phyloP scores from a whole-genome alignment of 1,140 invertebrate species.

The Neodiprion fabricii region DNA sequence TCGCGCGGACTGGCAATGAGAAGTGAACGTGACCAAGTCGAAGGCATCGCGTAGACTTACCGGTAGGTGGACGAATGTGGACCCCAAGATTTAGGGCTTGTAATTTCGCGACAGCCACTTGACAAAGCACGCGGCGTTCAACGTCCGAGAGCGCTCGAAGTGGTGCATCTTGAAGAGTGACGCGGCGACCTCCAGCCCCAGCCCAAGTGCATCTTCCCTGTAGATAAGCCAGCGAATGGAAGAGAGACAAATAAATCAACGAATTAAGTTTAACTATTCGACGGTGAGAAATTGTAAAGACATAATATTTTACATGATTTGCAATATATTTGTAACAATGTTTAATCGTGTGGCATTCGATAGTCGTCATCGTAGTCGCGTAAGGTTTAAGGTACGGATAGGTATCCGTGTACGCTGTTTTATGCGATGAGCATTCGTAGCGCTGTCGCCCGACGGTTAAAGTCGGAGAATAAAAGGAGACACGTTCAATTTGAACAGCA shows the following conservation, averaged over 20 bases:
- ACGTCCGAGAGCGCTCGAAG: conserved; percentile 80
- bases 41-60: conserved; percentile 49
- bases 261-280: neutral
- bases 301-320: neutral
- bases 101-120: conserved; percentile 85
- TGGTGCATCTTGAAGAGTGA: conserved; percentile 74
- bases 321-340: no score
- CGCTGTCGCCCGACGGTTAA: no score
- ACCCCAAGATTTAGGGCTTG: conserved; percentile 86
- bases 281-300: neutral
- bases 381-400: no score
- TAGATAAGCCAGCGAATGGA: conserved; percentile 33
- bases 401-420: no score
- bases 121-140: conserved; percentile 81
- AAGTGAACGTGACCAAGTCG: no score
- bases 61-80: conserved; percentile 73
- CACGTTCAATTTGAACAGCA: no score
- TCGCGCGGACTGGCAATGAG: neutral
- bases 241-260: neutral
- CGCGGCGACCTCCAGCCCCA: conserved; percentile 76
- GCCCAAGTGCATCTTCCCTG: conserved; percentile 87
- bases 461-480: no score
- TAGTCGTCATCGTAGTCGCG: no score
- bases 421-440: no score
- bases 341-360: no score